Evolutionary conservation across 2,113 vertebrate species (phyloP).

Genomic region (Promerops cafer): DNA sequence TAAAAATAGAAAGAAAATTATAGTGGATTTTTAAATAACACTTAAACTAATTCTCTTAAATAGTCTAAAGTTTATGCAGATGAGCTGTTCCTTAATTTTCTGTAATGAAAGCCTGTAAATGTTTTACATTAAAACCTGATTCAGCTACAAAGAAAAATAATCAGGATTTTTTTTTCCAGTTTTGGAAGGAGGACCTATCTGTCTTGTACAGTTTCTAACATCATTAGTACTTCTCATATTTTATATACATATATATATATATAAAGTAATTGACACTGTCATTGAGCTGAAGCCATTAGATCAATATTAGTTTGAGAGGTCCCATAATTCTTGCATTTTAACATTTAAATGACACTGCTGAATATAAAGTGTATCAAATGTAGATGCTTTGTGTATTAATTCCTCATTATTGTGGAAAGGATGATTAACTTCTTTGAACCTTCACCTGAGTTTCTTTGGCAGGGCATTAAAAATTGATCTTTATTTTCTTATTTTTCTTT

Average conservation of each 20-base stretch:
- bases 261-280: background rate
- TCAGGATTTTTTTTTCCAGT: background rate
- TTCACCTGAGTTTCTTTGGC: background rate
- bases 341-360: background rate
- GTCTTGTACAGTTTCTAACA: background rate
- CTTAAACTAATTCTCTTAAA: background rate
- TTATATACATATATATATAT: background rate
- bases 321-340: slow-evolving; percentile 25
- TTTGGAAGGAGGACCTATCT: background rate
- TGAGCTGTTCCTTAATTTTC: background rate
- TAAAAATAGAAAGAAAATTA: background rate
- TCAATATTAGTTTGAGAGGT: slow-evolving; percentile 9
- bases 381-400: slow-evolving; percentile 11
- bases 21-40: background rate
- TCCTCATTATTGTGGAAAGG: slow-evolving; percentile 16
- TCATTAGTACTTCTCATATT: background rate
- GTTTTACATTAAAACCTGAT: background rate
- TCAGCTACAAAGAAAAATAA: background rate
- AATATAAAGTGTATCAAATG: slow-evolving; percentile 5
- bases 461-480: background rate
- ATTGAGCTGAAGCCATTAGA: background rate
- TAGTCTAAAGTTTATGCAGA: background rate
- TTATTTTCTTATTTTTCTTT: background rate
- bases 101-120: background rate
- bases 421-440: slow-evolving; percentile 2